Evolutionary conservation across 2,888 invertebrate genomes (phyloP), one percentile per base, ranked within the genome.

Genomic region (Caenorhabditis afra): DNA sequence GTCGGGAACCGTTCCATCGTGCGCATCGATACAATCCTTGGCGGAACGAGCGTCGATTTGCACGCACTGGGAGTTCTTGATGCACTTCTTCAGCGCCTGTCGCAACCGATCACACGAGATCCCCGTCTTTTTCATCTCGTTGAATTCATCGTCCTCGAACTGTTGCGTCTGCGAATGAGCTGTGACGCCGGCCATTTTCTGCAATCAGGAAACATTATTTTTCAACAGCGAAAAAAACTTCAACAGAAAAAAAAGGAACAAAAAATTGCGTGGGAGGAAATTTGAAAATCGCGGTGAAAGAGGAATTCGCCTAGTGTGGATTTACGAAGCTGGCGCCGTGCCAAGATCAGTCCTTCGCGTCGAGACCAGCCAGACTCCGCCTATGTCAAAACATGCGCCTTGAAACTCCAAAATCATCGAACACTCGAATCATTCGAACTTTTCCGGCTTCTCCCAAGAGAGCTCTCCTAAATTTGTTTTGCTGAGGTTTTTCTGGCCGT

Each of bases 41-140:
- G 89, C 89, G 5, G 87, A 80, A 29, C 81, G 78, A 18, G 81
- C 82, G 10, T 83, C 64, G 37, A 73, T 50, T 77, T 88, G 88
- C 5, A 88, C 88, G 52, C 88, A 88, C 16, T 86, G 78, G 29
- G 86, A 86, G 37, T 86, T 82, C 70, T 89, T 89, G 44, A 89
- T 81, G 79, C 89, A 89, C 53, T 84, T 80, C 65, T 89, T 89
- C 35, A 88, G 75, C 23, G 85, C 88, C 59, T 85, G 83, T 10
- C 89, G 79, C 1, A 88, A 70, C 14, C 86, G 83, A 79, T 88
- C 88, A 68, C 88, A 88, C 35, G 87, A 85, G 55, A 84, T 70
- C 45, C 88, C 88, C 8, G 87, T 83, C 53, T 79, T 80, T 45
- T 83, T 61, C 47, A 83, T 67, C 55, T 81, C 68, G 65, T 84